Conservation (phyloP, 2,113 vertebrate genomes). For the Calyptomena viridis region DNA sequence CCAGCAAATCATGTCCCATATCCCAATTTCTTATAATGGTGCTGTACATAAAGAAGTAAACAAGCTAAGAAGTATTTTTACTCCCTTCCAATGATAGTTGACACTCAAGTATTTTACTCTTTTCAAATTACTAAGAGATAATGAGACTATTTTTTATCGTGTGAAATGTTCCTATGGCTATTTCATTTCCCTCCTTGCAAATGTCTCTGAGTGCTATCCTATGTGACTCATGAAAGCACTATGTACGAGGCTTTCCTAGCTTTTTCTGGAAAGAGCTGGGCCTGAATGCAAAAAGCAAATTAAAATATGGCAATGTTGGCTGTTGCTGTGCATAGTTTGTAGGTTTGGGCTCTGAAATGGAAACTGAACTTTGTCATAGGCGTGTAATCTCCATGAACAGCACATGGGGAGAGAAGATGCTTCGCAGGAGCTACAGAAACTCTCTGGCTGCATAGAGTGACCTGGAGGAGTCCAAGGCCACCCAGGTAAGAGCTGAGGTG, state of each 20-base stretch:
- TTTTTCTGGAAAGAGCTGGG: neutral
- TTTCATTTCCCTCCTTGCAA: neutral
- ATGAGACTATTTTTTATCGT: neutral
- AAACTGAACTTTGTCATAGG: neutral
- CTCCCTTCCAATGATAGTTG: neutral
- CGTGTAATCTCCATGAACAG: neutral
- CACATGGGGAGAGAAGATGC: neutral
- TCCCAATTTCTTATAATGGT: neutral
- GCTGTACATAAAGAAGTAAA: neutral
- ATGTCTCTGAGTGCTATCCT: neutral
- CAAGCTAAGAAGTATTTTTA: neutral
- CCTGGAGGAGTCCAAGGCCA: neutral
- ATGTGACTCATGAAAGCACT: neutral
- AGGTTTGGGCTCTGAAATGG: neutral
- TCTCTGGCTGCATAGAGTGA: neutral
- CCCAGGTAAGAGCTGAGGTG: neutral
- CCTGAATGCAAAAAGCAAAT: neutral
- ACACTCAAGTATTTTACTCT: neutral
- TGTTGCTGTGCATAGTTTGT: neutral
- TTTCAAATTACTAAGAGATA: constrained; percentile 4
- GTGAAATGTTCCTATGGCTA: neutral
- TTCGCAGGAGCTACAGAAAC: neutral
- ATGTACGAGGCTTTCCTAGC: neutral
- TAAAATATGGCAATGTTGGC: neutral
- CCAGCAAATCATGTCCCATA: neutral